Evolutionary conservation across 2,888 invertebrate genomes (phyloP), one percentile per base, ranked within the genome.

Genomic region (Selenia dentaria): DNA sequence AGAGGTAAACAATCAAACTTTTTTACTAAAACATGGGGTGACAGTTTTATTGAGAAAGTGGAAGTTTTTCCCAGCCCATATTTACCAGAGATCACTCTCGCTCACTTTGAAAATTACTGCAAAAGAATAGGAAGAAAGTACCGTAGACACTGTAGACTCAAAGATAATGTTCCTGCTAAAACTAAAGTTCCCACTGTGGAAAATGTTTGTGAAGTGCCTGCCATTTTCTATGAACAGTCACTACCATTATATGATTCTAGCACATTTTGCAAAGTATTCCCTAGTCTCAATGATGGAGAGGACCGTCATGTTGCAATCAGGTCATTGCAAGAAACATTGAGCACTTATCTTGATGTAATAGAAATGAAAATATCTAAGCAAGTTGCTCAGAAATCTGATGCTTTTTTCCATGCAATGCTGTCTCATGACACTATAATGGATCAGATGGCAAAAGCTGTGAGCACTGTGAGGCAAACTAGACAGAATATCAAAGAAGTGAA

Each of bases 21-120:
- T 73, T 98, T 99, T 72, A 98, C 98, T 0, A 97, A 97, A 80
- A 98, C 98, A 51, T 99, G 99, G 99, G 99, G 99, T 29, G 98
- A 98, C 68, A 92, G 94, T 47, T 99, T 99, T 83, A 93, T 97
- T 11, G 98, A 98, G 54, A 94, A 96, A 66, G 91, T 93, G 14
- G 93, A 94, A 31, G 93, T 98, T 63, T 92, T 94, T 25, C 93
- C 95, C 58, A 96, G 96, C 64, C 94, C 95, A 0, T 94, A 96
- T 77, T 86, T 98, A 60, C 97, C 97, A 26, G 95, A 96, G 66
- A 94, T 99, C 47, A 94, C 93, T 9, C 92, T 94, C 74, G 92
- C 93, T 29, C 96, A 98, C 82, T 98, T 99, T 85, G 96, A 97
- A 62, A 91, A 92, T 18, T 99, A 99, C 79, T 91, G 98, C 58